Conservation (phyloP, 35 echinoderm and acorn worm genomes). For the Chiridota heheva region DNA sequence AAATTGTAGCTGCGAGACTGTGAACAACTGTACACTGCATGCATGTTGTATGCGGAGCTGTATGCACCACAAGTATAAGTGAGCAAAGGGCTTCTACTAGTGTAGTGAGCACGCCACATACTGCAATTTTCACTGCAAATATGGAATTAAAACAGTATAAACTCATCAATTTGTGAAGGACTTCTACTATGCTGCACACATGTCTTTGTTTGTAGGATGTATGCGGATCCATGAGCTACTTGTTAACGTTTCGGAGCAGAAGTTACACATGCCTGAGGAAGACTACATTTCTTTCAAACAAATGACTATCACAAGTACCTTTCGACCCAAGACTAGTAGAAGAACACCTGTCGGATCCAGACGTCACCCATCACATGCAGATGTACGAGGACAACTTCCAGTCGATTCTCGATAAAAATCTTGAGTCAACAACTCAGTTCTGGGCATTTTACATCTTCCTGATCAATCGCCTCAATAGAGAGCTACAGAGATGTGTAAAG, state of each 20-base stretch:
- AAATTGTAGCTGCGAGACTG: no score
- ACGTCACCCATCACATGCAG: slow-evolving; percentile 12
- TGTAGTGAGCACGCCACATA: no score
- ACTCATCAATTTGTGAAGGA: no score
- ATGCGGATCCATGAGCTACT: slow-evolving; percentile 53
- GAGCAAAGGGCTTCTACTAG: no score
- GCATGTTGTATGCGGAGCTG: no score
- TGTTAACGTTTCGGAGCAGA: slow-evolving; percentile 43
- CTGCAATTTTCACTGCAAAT: no score
- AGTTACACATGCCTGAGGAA: slow-evolving; percentile 31
- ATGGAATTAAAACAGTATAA: no score
- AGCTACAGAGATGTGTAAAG: slow-evolving; percentile 53
- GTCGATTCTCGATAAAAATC: slow-evolving; percentile 31
- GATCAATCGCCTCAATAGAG: slow-evolving; percentile 69
- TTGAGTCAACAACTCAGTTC: slow-evolving; percentile 38
- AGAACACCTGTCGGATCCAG: slow-evolving; percentile 47
- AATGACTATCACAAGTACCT: slow-evolving; percentile 33
- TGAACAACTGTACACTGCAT: no score
- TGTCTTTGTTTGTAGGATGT: slow-evolving; percentile 42
- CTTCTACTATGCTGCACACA: no score
- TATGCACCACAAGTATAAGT: no score
- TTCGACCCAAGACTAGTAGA: slow-evolving; percentile 13
- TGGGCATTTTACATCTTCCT: slow-evolving; percentile 68
- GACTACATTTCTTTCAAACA: slow-evolving; percentile 33
- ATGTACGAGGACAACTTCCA: slow-evolving; percentile 55